phyloP scores from a whole-genome alignment of 23 tunicate species.

The Styela clava region DNA sequence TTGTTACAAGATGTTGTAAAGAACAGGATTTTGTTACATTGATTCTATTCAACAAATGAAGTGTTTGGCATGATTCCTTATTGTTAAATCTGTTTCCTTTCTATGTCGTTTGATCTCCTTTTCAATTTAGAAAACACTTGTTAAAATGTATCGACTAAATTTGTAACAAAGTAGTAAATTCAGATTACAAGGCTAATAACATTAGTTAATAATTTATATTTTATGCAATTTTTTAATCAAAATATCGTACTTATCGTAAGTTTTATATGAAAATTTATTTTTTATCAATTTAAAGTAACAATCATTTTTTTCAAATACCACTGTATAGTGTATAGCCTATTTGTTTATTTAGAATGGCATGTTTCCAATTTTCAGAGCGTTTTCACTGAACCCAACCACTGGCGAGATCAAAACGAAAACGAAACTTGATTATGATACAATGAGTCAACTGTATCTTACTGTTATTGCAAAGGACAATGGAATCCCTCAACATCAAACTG shows the following conservation, averaged over 20 bases:
- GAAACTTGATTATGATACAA: conserved; percentile 54
- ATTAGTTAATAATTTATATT: no score
- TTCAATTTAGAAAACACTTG: not conserved
- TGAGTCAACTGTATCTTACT: conserved; percentile 21
- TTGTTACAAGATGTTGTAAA: not conserved
- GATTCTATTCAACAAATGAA: not conserved
- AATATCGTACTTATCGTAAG: no score
- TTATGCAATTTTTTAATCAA: no score
- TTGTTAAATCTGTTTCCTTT: not conserved
- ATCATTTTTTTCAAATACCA: no score
- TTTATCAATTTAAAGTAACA: no score
- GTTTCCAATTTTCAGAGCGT: conserved; percentile 74
- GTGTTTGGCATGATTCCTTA: not conserved
- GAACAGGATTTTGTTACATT: not conserved
- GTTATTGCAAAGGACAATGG: conserved; percentile 77
- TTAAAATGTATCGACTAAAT: no score
- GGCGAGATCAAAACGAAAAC: conserved; percentile 53
- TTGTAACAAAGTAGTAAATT: no score
- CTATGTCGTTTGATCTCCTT: not conserved
- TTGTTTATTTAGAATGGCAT: no score
- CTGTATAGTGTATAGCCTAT: no score
- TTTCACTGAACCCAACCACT: conserved; percentile 39
- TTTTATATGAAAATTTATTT: no score
- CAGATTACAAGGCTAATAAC: no score
- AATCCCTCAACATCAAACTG: conserved; percentile 44